Evolutionary conservation across 1,140 invertebrate species (phyloP), one percentile per base, ranked within the genome.

Genomic region (Andricus grossulariae): DNA sequence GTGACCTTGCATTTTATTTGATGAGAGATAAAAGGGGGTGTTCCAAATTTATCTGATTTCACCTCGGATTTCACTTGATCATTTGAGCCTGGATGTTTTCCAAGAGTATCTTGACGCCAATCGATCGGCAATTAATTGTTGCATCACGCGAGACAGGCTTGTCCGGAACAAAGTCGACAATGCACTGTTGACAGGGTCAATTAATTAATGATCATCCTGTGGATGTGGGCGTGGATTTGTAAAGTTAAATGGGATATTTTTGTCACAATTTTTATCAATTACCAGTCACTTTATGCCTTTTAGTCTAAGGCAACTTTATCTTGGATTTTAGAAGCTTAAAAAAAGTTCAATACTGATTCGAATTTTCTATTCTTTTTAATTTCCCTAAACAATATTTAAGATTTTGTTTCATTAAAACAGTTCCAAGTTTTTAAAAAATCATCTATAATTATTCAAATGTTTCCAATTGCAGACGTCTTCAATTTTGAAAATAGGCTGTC

Each of bases 161-260:
- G 60, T 15, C 60, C 60, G 60, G 60, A 66, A 66, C 60, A 66
- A 66, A 66, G 60, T 66, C 39, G 60, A 66, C 32, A 66, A 66
- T 76, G 50, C 54, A 54, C 18, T 57, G 77, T 75, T 79, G 66
- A 75, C 74, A 66, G 76, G 72, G 50, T 73, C 51, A 71, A 79
- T 75, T 32, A 76, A 71, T 71, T 51, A 79, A 70, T 72, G 66
- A 72, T 54, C 50, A 75, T 66, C 66, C 18, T 57, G 70, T 75
- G 73, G 77, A 70, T 79, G 73, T 72, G 77, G 73, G 74, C 10
- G 71, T 66, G 32, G 32, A 50, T 55, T 51, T 49, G 2, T 32
- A 50, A 25, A 75, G 71, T 32, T 51, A 32, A 57, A 39, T 71
- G 45, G 45, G 50, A 6, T 50, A 70, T 50, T 75, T 50, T 51